Conservation (phyloP, 2,888 invertebrate genomes). For the Drosophila parthenogenetica region DNA sequence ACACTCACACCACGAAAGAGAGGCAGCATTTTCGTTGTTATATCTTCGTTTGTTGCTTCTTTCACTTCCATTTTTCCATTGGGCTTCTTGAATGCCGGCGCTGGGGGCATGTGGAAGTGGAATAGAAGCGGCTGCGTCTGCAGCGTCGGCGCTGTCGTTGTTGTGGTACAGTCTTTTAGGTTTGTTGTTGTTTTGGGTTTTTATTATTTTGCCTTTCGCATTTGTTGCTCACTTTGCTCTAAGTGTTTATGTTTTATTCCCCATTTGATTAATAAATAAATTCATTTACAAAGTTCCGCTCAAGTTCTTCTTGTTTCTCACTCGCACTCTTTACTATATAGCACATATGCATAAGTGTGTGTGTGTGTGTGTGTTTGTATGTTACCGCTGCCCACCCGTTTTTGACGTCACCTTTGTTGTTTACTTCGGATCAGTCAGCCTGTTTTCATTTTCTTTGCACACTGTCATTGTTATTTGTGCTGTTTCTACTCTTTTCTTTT, state of each 20-base stretch:
- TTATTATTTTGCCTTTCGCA: constrained; percentile 36
- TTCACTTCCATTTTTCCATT: constrained; percentile 70
- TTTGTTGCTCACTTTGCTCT: constrained; percentile 45
- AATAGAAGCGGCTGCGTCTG: background rate
- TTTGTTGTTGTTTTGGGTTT: constrained; percentile 64
- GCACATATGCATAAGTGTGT: background rate
- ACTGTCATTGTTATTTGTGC: constrained; percentile 44
- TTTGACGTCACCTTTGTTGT: constrained; percentile 81
- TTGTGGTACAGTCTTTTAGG: constrained; percentile 67
- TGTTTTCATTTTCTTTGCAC: constrained; percentile 71
- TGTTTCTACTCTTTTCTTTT: background rate
- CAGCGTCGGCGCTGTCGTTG: constrained; percentile 30
- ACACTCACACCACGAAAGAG: constrained; percentile 15
- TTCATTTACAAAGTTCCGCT: constrained; percentile 65
- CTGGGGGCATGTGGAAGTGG: constrained; percentile 28
- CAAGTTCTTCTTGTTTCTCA: constrained; percentile 22
- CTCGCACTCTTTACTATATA: constrained; percentile 5
- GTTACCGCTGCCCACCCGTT: constrained; percentile 39
- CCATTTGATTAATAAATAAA: constrained; percentile 75
- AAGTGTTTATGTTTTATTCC: constrained; percentile 58
- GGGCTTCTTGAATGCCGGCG: constrained; percentile 44
- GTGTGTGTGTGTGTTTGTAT: background rate
- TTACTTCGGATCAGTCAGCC: constrained; percentile 65
- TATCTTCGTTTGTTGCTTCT: constrained; percentile 66
- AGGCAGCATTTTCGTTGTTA: constrained; percentile 18